Base-by-base conservation (phyloP, 1,140 invertebrate genomes). In the Euwallacea similis region DNA sequence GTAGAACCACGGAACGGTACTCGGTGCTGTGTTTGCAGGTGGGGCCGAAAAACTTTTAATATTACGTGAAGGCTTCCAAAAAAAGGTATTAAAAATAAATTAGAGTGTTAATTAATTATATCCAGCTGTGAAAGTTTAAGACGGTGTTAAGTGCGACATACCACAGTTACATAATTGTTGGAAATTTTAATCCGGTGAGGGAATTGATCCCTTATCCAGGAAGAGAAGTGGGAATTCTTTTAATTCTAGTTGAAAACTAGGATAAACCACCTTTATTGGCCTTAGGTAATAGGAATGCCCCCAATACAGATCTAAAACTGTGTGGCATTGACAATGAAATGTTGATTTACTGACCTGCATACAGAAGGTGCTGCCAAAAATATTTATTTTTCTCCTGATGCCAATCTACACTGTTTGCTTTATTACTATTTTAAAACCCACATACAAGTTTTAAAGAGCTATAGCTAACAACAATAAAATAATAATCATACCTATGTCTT, bases 321-420 rank as follows among this genome's bases (percentile, higher is more conserved):
- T 47, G 46, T 6, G 46, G 46, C 46, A 47, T 47, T 47, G 46
- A 47, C 46, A 47, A 9, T 59, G 6, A 59, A 16, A 10, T 59
- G 13, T 62, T 13, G 10, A 10, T 41, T 53, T 15, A 60, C 55
- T 58, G 66, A 68, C 66, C 42, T 46, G 43, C 65, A 42, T 59
- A 10, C 44, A 47, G 41, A 44, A 61, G 47, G 6, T 41, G n/a
- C 11, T 69, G 68, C 68, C 68, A 69, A 71, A 71, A 65, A 63
- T 71, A 60, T 50, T 71, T 65, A 41, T 60, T 60, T 71, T 66
- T 65, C 69, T 59, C 63, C 53, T 65, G 61, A 71, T 70, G 11
- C 16, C 21, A 15, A 4, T 33, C 42, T 69, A 11, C 9, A 8
- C 21, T 42, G 59, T 43, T 69, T 62, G 61, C 46, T 69, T 65